Base-by-base conservation (phyloP, 1,140 invertebrate genomes). In the Hetaerina americana region DNA sequence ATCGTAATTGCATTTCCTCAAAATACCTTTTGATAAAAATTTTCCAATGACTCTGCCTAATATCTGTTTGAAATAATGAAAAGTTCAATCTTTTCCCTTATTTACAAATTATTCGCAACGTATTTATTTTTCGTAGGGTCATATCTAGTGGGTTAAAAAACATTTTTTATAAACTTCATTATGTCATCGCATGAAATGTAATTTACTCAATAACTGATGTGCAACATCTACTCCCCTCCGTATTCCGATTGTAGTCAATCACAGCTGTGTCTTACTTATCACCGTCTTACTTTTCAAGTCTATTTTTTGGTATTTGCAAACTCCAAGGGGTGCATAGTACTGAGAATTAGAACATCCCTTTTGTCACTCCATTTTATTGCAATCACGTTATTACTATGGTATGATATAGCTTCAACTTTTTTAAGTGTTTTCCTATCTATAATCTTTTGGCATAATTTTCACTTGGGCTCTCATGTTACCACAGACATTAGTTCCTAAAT, bases 71-170 rank as follows among this genome's bases (percentile, higher is more conserved):
- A 70, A 70, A 5, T 24, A 26, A 24, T 71, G 70, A n/a, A 71
- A 71, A 22, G 70, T 24, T 71, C 40, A 66, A 26, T 71, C 70
- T 8, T 71, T 31, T 27, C n/a, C 57, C 18, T 31, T 31, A 71
- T 12, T 66, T 66, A 27, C 22, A 22, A 25, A 26, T 71, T 71
- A 25, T 71, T 24, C 12, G 57, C 29, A 40, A 71, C 2, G n/a
- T 71, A 71, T 22, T 15, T 40, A 26, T 71, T 71, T 8, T 66
- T n/a, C n/a, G 28, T 5, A 71, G 70, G n/a, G 26, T 71, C 28
- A 71, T 71, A 29, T 71, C 70, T 5, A 71, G 18, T n/a, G 57
- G 18, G 26, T 71, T 49, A 71, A 71, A 71, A 71, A 71, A 71
- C 15, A 71, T 71, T 71, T 71, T 28, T n/a, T n/a, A n/a, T n/a